Evolutionary conservation across 2,888 invertebrate genomes (phyloP).

Genomic region (Epicampocera succincta): DNA sequence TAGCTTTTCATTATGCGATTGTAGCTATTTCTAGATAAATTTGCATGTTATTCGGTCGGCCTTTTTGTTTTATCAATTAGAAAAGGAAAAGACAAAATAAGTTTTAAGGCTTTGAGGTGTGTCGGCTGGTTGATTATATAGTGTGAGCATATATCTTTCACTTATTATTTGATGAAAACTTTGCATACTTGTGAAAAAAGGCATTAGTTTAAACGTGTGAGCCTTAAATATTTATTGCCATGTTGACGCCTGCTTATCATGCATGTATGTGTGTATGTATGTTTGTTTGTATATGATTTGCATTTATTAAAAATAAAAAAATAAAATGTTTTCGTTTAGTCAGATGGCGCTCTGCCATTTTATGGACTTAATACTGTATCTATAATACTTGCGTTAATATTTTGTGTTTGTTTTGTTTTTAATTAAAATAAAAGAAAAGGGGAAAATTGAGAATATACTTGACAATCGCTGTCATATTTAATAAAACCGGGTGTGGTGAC

Average conservation of each 20-base stretch:
- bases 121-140: slow-evolving; percentile 50
- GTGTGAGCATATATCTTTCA: slow-evolving; percentile 36
- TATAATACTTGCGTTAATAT: slow-evolving; percentile 5
- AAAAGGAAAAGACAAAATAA: background rate
- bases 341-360: slow-evolving; percentile 46
- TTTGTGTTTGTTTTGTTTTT: slow-evolving; percentile 30
- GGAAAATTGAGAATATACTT: slow-evolving; percentile 22
- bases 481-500: slow-evolving; percentile 24
- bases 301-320: slow-evolving; percentile 64
- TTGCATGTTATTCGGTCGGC: slow-evolving; percentile 35
- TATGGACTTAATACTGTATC: slow-evolving; percentile 28
- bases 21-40: slow-evolving; percentile 36
- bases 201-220: slow-evolving; percentile 4
- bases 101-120: slow-evolving; percentile 59
- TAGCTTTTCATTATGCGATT: slow-evolving; percentile 48
- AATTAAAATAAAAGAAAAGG: slow-evolving; percentile 52
- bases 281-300: too few relatives aligned
- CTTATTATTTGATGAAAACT: slow-evolving; percentile 1
- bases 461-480: slow-evolving; percentile 50
- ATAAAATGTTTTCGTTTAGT: slow-evolving; percentile 27
- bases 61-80: slow-evolving; percentile 15
- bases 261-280: too few relatives aligned
- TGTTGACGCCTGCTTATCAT: slow-evolving; percentile 66
- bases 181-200: slow-evolving; percentile 15
- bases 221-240: slow-evolving; percentile 62